Base-by-base conservation (phyloP, 2,888 invertebrate genomes). In the Ennomos quercinarius region DNA sequence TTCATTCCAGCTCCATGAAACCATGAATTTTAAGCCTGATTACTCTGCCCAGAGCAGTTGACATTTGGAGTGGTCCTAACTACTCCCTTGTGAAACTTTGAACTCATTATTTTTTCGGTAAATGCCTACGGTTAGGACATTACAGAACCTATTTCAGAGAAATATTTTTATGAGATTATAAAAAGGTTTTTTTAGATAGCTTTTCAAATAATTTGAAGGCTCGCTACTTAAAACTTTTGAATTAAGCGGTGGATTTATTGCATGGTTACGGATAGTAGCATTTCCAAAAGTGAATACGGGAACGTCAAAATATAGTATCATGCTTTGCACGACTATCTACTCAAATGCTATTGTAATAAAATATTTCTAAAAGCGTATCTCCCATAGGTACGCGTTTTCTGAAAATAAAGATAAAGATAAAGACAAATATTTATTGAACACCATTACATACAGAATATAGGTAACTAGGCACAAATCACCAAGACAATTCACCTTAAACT, bases 11-110 rank as follows among this genome's bases (percentile, higher is more conserved):
- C 67, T 65, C 57, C 71, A 67, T 73, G 68, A 68, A 70, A 72
- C 71, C 73, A 76, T 76, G 75, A 76, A 76, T 76, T 76, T 76
- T 71, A 74, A 74, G 74, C 67, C 68, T 74, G 74, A 76, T 76
- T 76, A 76, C 73, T 74, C 71, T 73, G 67, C 72, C 66, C 71
- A 70, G 72, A 68, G 73, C 67, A 72, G 70, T 70, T 71, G 74
- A 72, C 72, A 70, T 69, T 73, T 58, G 63, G 67, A 74, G 72
- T 70, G 70, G 65, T 57, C 61, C 71, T 74, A 74, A 76, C 74
- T 76, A 70, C 72, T 66, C 76, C 76, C 76, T 48, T 63, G 75
- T 63, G 75, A 66, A 68, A 70, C 68, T 73, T 72, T 67, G 67
- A 36, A 52, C 51, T 56, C 60, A 61, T 61, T 56, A 56, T 61